Base-by-base conservation (phyloP, 2,797 vertebrate species). In the Lagocephalus sceleratus region DNA sequence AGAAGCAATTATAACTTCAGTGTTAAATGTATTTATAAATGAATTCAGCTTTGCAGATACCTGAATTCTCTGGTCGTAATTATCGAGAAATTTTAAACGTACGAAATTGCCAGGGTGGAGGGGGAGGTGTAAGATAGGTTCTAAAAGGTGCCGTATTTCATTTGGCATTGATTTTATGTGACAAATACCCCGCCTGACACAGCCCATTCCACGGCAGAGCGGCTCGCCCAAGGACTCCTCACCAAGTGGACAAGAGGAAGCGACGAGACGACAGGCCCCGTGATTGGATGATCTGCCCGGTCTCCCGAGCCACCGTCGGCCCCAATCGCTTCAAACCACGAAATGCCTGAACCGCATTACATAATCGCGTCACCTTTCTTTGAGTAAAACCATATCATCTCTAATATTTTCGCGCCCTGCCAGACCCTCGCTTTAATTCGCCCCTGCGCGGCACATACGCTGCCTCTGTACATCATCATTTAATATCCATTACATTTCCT, bases 381-480 rank as follows among this genome's bases (percentile, higher is more conserved):
- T 19, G 41, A 68, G 50, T 51, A 46, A 49, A 58, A n/a, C 48
- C 29, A 22, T 43, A 68, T 47, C 62, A 57, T 70, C 53, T 15
- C 45, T 47, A 12, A 42, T 26, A 44, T 62, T 78, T 57, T 66
- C 58, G 38, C 46, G 45, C 54, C 52, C 61, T 62, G 52, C 77
- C 19, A 44, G 15, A 60, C 45, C 52, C 47, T 15, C 32, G 57
- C 23, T 55, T 58, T 73, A 66, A 73, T 78, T 57, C 15, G 1
- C 57, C 63, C 41, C 69, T 46, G 47, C 54, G 58, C 19, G 45
- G 56, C 5, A 50, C 60, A 57, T 43, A 40, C 63, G 58, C 71
- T 54, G 55, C 75, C 76, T 82, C 72, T 78, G 68, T 76, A 74
- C 73, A 68, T 71, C 76, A 82, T 86, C 67, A 84, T 79, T 82